Evolutionary conservation across 2,888 invertebrate species (phyloP).

Genomic region (Noctua comes): DNA sequence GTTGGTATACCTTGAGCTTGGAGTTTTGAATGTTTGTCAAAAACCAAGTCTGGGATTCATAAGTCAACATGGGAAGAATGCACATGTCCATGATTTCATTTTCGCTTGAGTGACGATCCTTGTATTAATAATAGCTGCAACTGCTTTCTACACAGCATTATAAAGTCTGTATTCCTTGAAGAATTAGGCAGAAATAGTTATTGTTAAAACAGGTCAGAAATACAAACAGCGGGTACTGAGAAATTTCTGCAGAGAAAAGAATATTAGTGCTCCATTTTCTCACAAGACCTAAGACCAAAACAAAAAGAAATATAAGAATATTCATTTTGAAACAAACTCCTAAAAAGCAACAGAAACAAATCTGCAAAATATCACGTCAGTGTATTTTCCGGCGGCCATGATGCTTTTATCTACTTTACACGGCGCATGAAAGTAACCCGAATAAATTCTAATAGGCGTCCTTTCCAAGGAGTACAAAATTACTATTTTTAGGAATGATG

Average conservation of each 20-base stretch:
- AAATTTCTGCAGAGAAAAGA: background rate
- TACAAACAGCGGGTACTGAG: background rate
- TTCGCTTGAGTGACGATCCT: background rate
- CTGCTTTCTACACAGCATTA: too few species aligned
- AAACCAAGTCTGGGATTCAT: too few species aligned
- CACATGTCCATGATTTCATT: too few species aligned
- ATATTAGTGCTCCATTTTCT: background rate
- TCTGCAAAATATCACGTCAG: conserved; percentile 16
- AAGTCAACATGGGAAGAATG: too few species aligned
- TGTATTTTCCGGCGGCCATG: conserved; percentile 29
- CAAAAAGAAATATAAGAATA: too few species aligned
- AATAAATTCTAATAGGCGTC: conserved; percentile 53
- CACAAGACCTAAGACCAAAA: too few species aligned
- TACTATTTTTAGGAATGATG: conserved; percentile 12
- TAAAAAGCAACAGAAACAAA: background rate
- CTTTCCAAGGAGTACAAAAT: conserved; percentile 21
- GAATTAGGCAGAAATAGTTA: too few species aligned
- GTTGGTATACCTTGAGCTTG: too few species aligned
- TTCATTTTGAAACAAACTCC: background rate
- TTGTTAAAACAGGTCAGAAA: background rate
- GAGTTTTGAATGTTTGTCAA: too few species aligned
- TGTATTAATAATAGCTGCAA: too few species aligned
- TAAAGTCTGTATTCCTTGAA: too few species aligned
- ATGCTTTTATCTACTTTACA: conserved; percentile 49
- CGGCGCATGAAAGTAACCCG: conserved; percentile 25